A percentile compares a stretch with the other conserved stretches of the same genome.
These are phyloP conservation scores for Diloba caeruleocephala DNA, from an alignment of 2,888 invertebrate genomes.

Conservation along the genomic window DNA sequence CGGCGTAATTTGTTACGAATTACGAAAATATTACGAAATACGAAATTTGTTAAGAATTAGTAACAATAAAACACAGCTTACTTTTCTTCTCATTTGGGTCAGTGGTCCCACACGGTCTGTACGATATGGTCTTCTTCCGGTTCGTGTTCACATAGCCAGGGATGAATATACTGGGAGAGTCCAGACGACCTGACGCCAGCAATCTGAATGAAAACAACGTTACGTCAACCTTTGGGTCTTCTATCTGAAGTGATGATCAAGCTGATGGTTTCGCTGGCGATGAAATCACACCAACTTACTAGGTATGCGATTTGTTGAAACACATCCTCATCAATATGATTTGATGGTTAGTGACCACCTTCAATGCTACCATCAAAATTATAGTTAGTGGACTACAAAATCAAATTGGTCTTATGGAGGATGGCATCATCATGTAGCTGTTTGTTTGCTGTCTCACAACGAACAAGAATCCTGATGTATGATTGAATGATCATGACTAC, in stretches of 20 bases:
- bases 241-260: too few species aligned
- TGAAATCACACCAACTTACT: too few species aligned
- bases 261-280: too few species aligned
- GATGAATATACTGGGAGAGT: slow-evolving; percentile 93
- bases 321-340: too few species aligned
- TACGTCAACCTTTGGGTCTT: too few species aligned
- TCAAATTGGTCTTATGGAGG: neutral
- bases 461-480: neutral
- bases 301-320: too few species aligned
- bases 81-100: slow-evolving; percentile 92
- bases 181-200: slow-evolving; percentile 92
- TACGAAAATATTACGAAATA: too few species aligned
- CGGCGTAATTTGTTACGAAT: too few species aligned
- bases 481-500: neutral
- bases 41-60: too few species aligned
- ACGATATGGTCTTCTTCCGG: slow-evolving; percentile 92
- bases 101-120: slow-evolving; percentile 93
- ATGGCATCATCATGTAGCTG: neutral
- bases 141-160: slow-evolving; percentile 93
- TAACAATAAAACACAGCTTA: slow-evolving; percentile 53
- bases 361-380: neutral
- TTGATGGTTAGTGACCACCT: too few species aligned
- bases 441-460: neutral
- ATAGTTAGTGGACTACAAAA: neutral
- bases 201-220: too few species aligned